Evolutionary conservation across 2,888 invertebrate species (phyloP).

Genomic region (Callinectes sapidus): DNA sequence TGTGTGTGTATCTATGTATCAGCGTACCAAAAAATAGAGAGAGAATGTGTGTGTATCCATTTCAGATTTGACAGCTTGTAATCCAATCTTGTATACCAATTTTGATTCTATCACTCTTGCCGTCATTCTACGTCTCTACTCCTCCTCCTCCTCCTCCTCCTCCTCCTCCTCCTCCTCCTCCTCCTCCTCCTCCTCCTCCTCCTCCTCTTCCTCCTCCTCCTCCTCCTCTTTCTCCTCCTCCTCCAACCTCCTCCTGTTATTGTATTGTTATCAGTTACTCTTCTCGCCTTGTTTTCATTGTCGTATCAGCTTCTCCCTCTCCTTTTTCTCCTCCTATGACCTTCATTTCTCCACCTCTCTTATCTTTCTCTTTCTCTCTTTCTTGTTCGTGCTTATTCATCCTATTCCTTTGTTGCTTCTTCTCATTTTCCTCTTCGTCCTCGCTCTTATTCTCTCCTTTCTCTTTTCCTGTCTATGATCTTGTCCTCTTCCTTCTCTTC

Average conservation of each 20-base stretch:
- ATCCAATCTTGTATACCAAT: conserved; percentile 2
- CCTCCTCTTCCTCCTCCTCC: neutral
- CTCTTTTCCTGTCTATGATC: neutral
- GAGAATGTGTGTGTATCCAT: neutral
- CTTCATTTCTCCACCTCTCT: conserved; percentile 39
- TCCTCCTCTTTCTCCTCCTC: neutral
- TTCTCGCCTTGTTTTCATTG: neutral
- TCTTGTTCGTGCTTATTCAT: neutral
- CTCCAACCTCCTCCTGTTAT: neutral
- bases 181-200: neutral
- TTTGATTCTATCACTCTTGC: neutral
- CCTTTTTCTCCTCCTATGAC: conserved; percentile 41
- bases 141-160: neutral
- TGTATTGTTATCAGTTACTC: neutral
- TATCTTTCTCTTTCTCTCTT: neutral
- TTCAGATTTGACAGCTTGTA: neutral
- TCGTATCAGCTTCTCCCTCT: conserved; percentile 36
- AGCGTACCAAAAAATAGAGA: neutral
- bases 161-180: neutral
- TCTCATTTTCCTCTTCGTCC: neutral
- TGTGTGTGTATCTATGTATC: neutral
- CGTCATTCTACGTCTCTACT: neutral
- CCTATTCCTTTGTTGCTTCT: neutral
- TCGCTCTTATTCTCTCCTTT: neutral
- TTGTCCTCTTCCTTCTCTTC: neutral